Percentiles rank a stretch among this genome's conserved stretches.
These are phyloP conservation scores for Deilephila porcellus DNA, from an alignment of 2,888 invertebrate species.

Conservation along the genomic window DNA sequence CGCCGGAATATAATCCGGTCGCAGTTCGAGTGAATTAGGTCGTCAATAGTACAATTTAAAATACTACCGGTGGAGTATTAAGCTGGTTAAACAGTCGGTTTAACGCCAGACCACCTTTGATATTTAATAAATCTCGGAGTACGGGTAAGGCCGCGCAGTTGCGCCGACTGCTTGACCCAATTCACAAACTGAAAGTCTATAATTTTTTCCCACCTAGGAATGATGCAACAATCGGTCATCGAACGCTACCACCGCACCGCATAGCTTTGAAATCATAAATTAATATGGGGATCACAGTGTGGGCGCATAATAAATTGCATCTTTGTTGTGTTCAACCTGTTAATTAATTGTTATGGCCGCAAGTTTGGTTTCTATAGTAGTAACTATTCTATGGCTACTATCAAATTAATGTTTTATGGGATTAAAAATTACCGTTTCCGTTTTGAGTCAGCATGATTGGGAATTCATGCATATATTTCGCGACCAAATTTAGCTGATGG, in stretches of 20 bases:
- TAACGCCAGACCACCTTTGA: slow-evolving; percentile 21
- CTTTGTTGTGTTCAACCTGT: background rate
- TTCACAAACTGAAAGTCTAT: slow-evolving; percentile 19
- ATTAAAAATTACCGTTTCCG: background rate
- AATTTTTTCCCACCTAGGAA: slow-evolving; percentile 21
- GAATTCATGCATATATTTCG: background rate
- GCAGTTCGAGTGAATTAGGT: background rate
- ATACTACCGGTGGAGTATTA: background rate
- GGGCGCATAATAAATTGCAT: background rate
- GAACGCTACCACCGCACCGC: background rate
- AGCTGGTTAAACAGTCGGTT: slow-evolving; percentile 7
- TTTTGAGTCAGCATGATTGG: background rate
- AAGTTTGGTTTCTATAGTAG: background rate
- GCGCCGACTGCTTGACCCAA: slow-evolving; percentile 25
- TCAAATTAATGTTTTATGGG: no score
- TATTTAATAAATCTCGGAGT: slow-evolving; percentile 20
- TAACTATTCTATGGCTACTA: background rate
- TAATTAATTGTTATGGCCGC: background rate
- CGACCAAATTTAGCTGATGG: background rate
- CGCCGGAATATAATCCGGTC: background rate
- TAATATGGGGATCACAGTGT: background rate
- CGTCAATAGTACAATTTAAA: slow-evolving; percentile 6
- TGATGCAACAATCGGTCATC: slow-evolving; percentile 19
- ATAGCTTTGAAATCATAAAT: background rate
- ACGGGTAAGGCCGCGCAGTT: slow-evolving; percentile 18